Base-by-base conservation (phyloP, 2,797 vertebrate genomes). In the Halcyon badia region DNA sequence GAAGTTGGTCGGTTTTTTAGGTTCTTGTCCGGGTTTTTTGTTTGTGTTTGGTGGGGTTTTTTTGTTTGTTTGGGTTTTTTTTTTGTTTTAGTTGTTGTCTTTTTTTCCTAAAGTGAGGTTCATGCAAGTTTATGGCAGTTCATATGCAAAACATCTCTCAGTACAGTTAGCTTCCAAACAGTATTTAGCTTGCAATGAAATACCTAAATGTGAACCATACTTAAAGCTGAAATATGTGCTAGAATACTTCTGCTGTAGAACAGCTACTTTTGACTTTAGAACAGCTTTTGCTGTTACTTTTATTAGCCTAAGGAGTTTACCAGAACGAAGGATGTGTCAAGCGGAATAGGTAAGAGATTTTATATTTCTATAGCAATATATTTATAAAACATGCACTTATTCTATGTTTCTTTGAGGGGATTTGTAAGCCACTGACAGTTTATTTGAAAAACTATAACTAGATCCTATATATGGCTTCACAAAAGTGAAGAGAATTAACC, bases 331-430 rank as follows among this genome's bases (percentile, higher is more conserved):
- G 85, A 70, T 58, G 49, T 80, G 64, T 87, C 93, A 93, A 97
- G 89, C 78, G 95, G 90, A 95, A 91, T 95, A 95, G 98, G 98
- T 98, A 98, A 97, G 91, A 90, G 48, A 75, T 89, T 97, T 96
- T 57, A 17, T 80, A 37, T 80, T 95, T 93, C 95, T 90, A 26
- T 68, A 69, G 69, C 56, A 94, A 33, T 94, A 51, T 76, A 70
- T 68, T 68, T 82, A 14, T 3, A 37, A 22, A 89, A 30, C 15
- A 1, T 72, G 44, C 52, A 93, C 26, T 81, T 85, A 62, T 69
- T 62, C 39, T 82, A 75, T 95, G 15, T 91, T 92, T 90, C 33
- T 83, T 87, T 94, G 75, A 62, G 89, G 90, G 31, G 16, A 35
- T 88, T 28, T 82, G 30, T 83, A 72, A 90, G 11, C 11, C 60